Base-by-base conservation (phyloP, 2,888 invertebrate species). In the Spisula subtruncata region DNA sequence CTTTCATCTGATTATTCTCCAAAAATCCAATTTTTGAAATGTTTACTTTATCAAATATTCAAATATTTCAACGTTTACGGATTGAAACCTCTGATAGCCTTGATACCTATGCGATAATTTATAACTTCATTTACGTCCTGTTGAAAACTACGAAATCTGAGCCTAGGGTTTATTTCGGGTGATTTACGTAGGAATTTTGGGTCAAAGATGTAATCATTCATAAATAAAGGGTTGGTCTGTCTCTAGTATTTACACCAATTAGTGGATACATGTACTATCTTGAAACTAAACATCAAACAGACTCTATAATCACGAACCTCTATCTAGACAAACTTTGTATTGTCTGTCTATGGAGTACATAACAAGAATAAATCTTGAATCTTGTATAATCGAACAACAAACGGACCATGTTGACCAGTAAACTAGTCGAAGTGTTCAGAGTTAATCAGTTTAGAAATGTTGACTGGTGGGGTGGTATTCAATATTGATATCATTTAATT, bases 151-250 rank as follows among this genome's bases (percentile, higher is more conserved):
- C 2, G 75, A 35, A 75, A 75, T 35, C 35, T 6, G 75, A 75
- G 35, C 35, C 75, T 32, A 35, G 41, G 75, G 32, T 32, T 35
- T 18, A 75, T 75, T 75, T 32, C 32, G 75, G n/a, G 16, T 75
- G 35, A 75, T 75, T 35, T 35, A 75, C 75, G 35, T 4, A 75
- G 75, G 75, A 75, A 75, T 75, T 32, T 32, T 4, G 16, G 75
- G 75, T 75, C 75, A 75, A 32, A 75, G 75, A 75, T 75, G 75
- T 75, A 75, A 75, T 75, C 75, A 18, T 32, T 32, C 75, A 32
- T 75, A 75, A 75, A 75, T 75, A 35, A 75, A 25, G 75, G n/a
- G 75, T 6, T 32, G 75, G 29, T 35, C 35, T 75, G 32, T 75
- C 75, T 35, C 18, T 75, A 18, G 25, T 75, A 18, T 35, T 32